phyloP scores from a whole-genome alignment of 2,888 invertebrate species.

The Drosophila acutilabella region DNA sequence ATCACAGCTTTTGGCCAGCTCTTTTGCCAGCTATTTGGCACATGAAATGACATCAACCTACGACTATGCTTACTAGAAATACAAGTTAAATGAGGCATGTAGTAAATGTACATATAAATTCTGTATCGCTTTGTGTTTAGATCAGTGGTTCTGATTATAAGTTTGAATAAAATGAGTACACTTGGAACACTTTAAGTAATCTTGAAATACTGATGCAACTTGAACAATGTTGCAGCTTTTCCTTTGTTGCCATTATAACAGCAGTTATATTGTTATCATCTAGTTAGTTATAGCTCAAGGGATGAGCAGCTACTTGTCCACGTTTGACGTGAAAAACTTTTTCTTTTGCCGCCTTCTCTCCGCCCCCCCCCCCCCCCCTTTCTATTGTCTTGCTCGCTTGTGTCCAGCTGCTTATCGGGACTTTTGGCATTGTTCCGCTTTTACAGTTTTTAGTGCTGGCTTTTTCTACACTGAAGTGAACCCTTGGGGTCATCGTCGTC shows the following conservation, averaged over 20 bases:
- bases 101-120: background rate
- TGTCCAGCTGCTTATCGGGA: constrained; percentile 59
- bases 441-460: constrained; percentile 29
- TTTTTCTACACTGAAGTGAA: constrained; percentile 47
- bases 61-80: background rate
- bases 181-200: background rate
- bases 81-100: background rate
- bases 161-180: constrained; percentile 15
- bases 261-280: constrained; percentile 39
- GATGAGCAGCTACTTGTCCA: constrained; percentile 38
- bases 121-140: constrained; percentile 2
- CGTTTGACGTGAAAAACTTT: constrained; percentile 27
- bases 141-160: background rate
- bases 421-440: constrained; percentile 40
- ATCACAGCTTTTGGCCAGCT: constrained; percentile 16
- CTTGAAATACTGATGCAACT: constrained; percentile 8
- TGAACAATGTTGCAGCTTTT: constrained; percentile 27
- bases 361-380: no score
- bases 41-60: background rate
- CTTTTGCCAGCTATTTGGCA: constrained; percentile 24
- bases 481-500: constrained; percentile 46
- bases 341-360: constrained; percentile 18
- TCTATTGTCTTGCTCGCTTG: constrained; percentile 42
- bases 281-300: constrained; percentile 47
- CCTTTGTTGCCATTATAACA: constrained; percentile 33